Evolutionary conservation across 2,797 vertebrate species (phyloP), one percentile per base, ranked within the genome.

Genomic region (Epinephelus malabaricus): DNA sequence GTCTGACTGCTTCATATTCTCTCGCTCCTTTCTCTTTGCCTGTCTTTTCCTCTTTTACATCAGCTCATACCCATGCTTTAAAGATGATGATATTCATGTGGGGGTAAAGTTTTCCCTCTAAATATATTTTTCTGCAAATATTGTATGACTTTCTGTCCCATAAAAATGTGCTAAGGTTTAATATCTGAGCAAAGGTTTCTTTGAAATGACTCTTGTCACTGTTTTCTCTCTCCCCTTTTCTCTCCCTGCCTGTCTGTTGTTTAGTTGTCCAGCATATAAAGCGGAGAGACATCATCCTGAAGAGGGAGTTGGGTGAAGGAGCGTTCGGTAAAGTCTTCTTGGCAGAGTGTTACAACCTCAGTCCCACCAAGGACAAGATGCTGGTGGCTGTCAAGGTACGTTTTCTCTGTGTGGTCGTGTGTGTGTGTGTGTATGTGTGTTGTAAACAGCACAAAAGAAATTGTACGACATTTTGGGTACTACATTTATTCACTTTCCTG

Each of bases 301-400:
- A 99, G 94, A 95, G 98, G 76, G 98, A 99, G 88, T 90, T 99
- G 87, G 98, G 98, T 0, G 98, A 99, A 92, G 98, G 98, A 81
- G 97, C 98, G 38, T 99, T 99, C 30, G 98, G 98, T 19, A 99
- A 99, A 94, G 98, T 99, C 78, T 99, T 99, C 94, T 93, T 99
- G 92, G 98, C 98, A 5, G 98, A 99, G 92, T 99, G 98, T 92
- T 99, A 99, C 95, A 98, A 99, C 94, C 97, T 99, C 86, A 97
- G 97, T 83, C 97, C 98, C 72, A 97, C 96, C 91, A 97, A 99
- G 69, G 97, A 99, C 94, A 99, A 99, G 96, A 99, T 98, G 97
- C 96, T 99, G 72, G 98, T 99, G 87, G 98, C 98, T 63, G 98
- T 99, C 90, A 99, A 99, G 98, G 98, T 99, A 95, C 15, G 25